Evolutionary conservation across 2,113 vertebrate species (phyloP), one percentile per base, ranked within the genome.

Genomic region (Hipposideros armiger): DNA sequence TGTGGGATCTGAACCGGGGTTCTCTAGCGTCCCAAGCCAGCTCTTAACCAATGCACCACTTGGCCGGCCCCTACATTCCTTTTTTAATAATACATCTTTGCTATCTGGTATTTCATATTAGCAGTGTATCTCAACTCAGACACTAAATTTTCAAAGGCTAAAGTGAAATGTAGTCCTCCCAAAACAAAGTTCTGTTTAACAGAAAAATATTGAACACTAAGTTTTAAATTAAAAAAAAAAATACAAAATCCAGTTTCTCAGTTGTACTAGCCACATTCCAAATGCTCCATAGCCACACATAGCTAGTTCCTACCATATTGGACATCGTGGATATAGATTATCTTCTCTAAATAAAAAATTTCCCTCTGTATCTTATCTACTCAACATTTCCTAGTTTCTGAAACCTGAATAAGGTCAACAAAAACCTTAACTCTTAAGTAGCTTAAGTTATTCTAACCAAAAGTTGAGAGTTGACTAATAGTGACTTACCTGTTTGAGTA

Each of bases 371-470:
- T 64, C 69, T 56, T 47, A 80, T 56, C 73, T 47, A 30, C 28
- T 81, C 24, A 50, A 91, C 45, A 42, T 76, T 87, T 74, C 10
- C 32, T 22, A 72, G 26, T 95, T 92, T 74, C 54, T 81, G 73
- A 95, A 92, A 90, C 28, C 56, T 20, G 36, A 76, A 70, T 92
- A 85, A 76, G 42, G 40, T 50, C 73, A 69, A 45, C 40, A 72
- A 90, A 50, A 40, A 92, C 15, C 20, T 84, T 69, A 72, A 78
- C 4, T 85, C 17, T 56, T 73, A 72, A 86, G 5, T 54, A 90
- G 66, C 73, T 92, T 52, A 52, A 77, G 60, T 56, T 50, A 42
- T 76, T 90, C 42, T 94, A 82, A 72, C 24, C 19, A 88, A 77
- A 92, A 89, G 50, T 19, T 89, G 42, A 26, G 16, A 32, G 20